Conservation (phyloP, 2,888 invertebrate species). For the Diarsia rubi region DNA sequence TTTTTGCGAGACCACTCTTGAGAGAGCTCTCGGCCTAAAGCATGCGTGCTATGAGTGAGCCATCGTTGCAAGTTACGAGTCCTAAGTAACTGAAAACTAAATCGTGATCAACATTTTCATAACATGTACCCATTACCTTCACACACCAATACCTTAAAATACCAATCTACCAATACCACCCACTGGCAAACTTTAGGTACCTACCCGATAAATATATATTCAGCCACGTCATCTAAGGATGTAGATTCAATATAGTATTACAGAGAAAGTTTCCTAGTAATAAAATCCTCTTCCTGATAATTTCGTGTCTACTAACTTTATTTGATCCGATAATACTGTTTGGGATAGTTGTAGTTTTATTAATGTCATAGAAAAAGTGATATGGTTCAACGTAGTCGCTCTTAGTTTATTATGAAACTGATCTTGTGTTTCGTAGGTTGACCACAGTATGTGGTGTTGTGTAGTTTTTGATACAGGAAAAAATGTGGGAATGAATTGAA, state of each 20-base stretch:
- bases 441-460: neutral
- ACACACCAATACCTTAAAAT: neutral
- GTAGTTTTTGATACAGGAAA: neutral
- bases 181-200: neutral
- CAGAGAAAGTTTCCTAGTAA: constrained; percentile 21
- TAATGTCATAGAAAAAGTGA: neutral
- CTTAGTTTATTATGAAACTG: constrained; percentile 1
- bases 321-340: constrained; percentile 22
- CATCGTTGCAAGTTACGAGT: neutral
- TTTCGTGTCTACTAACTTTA: constrained; percentile 26
- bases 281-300: constrained; percentile 24
- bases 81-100: neutral
- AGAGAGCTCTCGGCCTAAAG: neutral
- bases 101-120: neutral
- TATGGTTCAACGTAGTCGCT: neutral
- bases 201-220: constrained; percentile 1
- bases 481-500: neutral
- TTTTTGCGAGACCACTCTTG: neutral
- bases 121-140: neutral
- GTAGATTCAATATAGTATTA: constrained; percentile 47
- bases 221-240: constrained; percentile 7
- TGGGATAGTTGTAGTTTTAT: constrained; percentile 18
- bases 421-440: neutral
- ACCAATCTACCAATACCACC: no score
- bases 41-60: neutral